These are phyloP conservation scores for Avahi laniger DNA, from an alignment of 2,797 vertebrate species.

Conservation along the genomic window DNA sequence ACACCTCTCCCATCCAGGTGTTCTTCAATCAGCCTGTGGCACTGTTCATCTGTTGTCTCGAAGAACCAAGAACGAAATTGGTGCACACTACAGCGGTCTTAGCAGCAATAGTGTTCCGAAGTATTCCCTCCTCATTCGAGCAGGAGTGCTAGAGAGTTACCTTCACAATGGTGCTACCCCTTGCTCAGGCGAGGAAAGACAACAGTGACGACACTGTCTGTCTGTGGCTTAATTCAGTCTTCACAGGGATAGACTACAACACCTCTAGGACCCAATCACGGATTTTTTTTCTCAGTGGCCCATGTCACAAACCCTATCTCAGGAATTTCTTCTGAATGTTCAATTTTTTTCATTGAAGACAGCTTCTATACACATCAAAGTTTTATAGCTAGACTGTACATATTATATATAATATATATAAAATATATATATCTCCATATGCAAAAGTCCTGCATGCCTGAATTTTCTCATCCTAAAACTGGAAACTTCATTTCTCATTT, in stretches of 20 bases:
- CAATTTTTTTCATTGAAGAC: conserved; percentile 95
- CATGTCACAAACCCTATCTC: conserved; percentile 99
- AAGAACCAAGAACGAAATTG: conserved; percentile 87
- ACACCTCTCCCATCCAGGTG: conserved; percentile 83
- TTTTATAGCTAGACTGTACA: conserved; percentile 95
- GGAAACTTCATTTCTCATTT: conserved; percentile 91
- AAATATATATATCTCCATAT: conserved; percentile 91
- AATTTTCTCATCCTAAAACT: conserved; percentile 93
- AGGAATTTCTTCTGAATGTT: conserved; percentile 99
- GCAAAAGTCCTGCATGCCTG: conserved; percentile 96
- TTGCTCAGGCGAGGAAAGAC: conserved; percentile 89
- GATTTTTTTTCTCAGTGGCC: conserved; percentile 94
- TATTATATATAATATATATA: conserved; percentile 92
- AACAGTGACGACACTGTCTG: conserved; percentile 90
- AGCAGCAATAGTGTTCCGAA: conserved; percentile 99
- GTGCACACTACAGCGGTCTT: conserved; percentile 99
- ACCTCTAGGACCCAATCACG: conserved; percentile 96
- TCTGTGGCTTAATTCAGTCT: conserved; percentile 90
- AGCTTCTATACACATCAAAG: conserved; percentile 92
- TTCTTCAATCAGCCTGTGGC: conserved; percentile 92
- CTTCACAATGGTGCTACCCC: conserved; percentile 97
- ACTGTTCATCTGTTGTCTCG: conserved; percentile 89
- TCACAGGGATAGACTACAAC: conserved; percentile 91
- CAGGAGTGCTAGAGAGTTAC: conserved; percentile 90
- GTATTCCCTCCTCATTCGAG: conserved; percentile 92